Conservation (phyloP, 2,888 invertebrate genomes). For the Rhimphoctona megacephalus region DNA sequence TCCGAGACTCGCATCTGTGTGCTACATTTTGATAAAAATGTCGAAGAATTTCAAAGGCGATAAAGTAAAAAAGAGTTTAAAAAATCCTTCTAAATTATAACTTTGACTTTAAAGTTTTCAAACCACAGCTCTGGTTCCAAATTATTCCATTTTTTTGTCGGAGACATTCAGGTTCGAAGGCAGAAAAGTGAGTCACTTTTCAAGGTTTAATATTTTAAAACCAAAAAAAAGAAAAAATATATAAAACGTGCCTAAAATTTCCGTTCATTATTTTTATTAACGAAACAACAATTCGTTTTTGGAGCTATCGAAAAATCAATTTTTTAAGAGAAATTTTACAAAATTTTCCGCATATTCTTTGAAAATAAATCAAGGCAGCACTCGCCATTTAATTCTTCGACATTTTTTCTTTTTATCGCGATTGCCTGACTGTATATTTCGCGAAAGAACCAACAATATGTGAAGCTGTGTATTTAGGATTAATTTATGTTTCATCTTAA, state of each 20-base stretch:
- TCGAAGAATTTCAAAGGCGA: conserved; percentile 2
- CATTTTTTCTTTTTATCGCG: neutral
- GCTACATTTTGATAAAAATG: neutral
- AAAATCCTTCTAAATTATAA: too few relatives aligned
- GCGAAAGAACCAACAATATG: neutral
- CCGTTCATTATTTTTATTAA: neutral
- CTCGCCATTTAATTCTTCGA: neutral
- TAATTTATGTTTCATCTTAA: neutral
- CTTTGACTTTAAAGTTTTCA: too few relatives aligned
- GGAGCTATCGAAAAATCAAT: neutral
- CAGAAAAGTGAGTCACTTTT: too few relatives aligned
- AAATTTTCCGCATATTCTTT: neutral
- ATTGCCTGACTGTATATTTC: neutral
- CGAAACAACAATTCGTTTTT: neutral
- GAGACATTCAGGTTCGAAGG: neutral
- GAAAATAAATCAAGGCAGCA: neutral
- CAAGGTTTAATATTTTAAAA: too few relatives aligned
- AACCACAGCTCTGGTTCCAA: too few relatives aligned
- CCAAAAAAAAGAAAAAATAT: too few relatives aligned
- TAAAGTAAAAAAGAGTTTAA: too few relatives aligned
- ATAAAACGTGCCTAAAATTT: too few relatives aligned
- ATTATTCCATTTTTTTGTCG: neutral
- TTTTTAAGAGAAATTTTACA: neutral
- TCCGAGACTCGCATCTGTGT: too few relatives aligned
- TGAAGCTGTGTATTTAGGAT: neutral